Evolutionary conservation across 2,888 invertebrate genomes (phyloP), one percentile per base, ranked within the genome.

Genomic region (Argyresthia albistria): DNA sequence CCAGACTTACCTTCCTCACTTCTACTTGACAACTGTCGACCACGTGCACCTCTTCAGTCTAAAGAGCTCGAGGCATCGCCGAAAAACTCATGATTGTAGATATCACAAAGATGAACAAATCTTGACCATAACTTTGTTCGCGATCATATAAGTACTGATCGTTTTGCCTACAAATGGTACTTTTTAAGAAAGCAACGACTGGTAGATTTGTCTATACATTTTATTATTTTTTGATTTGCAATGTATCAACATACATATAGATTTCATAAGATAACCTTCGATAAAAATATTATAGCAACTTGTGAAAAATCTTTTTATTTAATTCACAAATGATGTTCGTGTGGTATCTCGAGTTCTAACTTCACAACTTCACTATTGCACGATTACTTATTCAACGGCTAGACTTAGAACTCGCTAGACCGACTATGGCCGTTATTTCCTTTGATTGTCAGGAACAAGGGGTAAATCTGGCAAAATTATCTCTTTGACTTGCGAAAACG

Each of bases 401-500:
- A 78, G 69, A 61, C 66, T 67, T 80, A 80, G 80, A 69, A 62
- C 59, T 57, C 69, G 69, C 66, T 67, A 66, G 62, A 73, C 67
- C 65, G 58, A 66, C 60, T 62, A 73, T 83, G 84, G 84, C 86
- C 86, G 86, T 84, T 87, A 87, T 84, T 86, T 77, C 83, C 83
- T 46, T 48, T 4, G 35, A 42, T 35, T 43, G 10, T 45, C 35
- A 67, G 60, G 64, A 60, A 61, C 58, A 57, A 61, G 66, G 70
- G 82, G 84, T 83, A 82, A 82, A 82, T 81, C 84, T 83, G 84
- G 84, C 86, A 82, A 86, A 87, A 86, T 83, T 80, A 56, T 66
- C 62, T 66, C 63, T 61, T 57, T 61, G 9, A 39, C n/a, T 39
- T 39, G 3, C 8, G 39, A 8, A 9, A 39, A 39, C 25, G 25